Evolutionary conservation across 2,888 invertebrate genomes (phyloP), one percentile per base, ranked within the genome.

Genomic region (Seladonia tumulorum): DNA sequence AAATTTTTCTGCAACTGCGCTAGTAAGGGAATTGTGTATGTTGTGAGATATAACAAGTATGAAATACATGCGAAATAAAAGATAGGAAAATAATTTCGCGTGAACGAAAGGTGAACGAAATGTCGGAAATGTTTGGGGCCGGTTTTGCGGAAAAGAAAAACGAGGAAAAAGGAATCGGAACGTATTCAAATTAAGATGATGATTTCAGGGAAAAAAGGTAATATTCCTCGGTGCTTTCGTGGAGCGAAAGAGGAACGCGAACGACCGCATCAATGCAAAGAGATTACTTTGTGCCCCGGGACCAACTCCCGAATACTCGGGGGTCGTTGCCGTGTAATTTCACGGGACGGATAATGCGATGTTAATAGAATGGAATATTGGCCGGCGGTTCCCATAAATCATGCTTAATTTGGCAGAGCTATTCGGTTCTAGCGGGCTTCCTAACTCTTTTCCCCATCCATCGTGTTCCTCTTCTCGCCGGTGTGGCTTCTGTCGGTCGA

Each of bases 321-420:
- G 81, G 81, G 72, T 79, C 80, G 87, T 81, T 74, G 88, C 84
- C 87, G 87, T 89, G 84, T 91, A 92, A 93, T 92, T 92, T 92
- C 90, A 90, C 90, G 92, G 87, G 87, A 82, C 81, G 83, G 76
- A 89, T 94, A 94, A 94, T 94, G 91, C 91, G 93, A 93, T 93
- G 94, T 93, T 94, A 94, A 94, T 94, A 94, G 94, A 94, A 94
- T 92, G 92, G 93, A 92, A 91, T 93, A 93, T 93, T 91, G 93
- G 92, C 90, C 91, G 90, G 92, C 88, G 89, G 90, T 90, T 84
- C 89, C 88, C 93, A 94, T 94, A 94, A 94, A 94, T 94, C 94
- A 94, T 91, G 90, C 90, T 93, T 94, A 94, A 94, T 94, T 94
- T 94, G 94, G 92, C 94, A 93, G 89, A 93, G 92, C 92, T 91